phyloP scores from a whole-genome alignment of 1,140 invertebrate genomes.

The Drosophila orosa region DNA sequence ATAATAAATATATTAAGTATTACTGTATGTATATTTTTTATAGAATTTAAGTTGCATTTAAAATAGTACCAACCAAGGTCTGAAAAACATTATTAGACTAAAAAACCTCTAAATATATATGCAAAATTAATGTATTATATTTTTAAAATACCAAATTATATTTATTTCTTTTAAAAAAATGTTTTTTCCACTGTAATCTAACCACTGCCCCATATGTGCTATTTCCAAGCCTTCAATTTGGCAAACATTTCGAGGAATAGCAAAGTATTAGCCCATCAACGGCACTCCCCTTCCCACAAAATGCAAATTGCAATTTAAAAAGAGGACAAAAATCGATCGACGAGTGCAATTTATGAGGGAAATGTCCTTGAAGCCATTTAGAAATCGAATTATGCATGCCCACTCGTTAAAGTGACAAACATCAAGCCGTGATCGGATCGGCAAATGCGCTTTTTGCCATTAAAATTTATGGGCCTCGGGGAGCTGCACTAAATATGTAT shows the following conservation, averaged over 20 bases:
- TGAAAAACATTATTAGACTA: not conserved
- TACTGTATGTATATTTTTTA: not conserved
- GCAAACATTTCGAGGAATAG: not conserved
- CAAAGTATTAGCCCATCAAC: constrained; percentile 1
- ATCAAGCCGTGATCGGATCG: constrained; percentile 37
- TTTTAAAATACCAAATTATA: not conserved
- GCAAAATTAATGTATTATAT: not conserved
- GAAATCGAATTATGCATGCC: constrained; percentile 77
- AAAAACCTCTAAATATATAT: not conserved
- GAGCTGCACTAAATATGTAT: constrained; percentile 3
- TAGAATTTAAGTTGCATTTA: not conserved
- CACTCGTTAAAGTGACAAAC: constrained; percentile 70
- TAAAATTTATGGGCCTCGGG: constrained; percentile 71
- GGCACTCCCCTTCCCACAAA: not conserved
- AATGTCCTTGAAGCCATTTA: constrained; percentile 73
- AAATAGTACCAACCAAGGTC: not conserved
- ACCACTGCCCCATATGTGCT: not conserved
- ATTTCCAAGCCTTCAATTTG: not conserved
- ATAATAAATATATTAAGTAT: no score
- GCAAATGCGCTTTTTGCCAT: constrained; percentile 74
- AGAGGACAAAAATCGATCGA: constrained; percentile 45
- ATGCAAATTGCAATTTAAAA: constrained; percentile 65
- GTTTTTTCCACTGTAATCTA: not conserved
- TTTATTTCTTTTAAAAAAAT: fast-evolving
- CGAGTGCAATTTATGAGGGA: constrained; percentile 46